These are phyloP conservation scores for Phrynocephalus versicolor DNA, from an alignment of 2,113 vertebrate species.

Conservation along the genomic window DNA sequence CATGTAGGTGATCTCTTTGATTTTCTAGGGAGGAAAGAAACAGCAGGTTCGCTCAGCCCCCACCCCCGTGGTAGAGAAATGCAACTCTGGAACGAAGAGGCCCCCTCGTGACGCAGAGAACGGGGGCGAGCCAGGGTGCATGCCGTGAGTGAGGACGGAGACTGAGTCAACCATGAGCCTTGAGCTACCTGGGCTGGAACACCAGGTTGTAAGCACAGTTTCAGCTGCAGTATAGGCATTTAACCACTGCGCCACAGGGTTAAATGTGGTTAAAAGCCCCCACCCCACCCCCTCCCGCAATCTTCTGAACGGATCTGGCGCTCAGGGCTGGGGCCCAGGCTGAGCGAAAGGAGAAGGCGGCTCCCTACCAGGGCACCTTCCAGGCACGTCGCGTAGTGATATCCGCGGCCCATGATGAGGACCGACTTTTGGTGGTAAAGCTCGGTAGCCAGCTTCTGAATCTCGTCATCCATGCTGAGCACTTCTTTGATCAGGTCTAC, in stretches of 20 bases:
- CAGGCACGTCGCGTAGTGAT: slow-evolving; percentile 95
- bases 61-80: too few relatives aligned
- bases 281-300: too few relatives aligned
- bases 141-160: neutral
- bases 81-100: neutral
- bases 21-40: slow-evolving; percentile 83
- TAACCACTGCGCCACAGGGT: too few relatives aligned
- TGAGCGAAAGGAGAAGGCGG: neutral
- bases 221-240: too few relatives aligned
- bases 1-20: slow-evolving; percentile 99
- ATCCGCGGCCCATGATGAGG: slow-evolving; percentile 97
- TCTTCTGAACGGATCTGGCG: accelerated
- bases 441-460: slow-evolving; percentile 91
- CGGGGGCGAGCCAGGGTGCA: too few relatives aligned
- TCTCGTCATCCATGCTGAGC: slow-evolving; percentile 94
- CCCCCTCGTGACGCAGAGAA: neutral
- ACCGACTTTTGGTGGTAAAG: slow-evolving; percentile 98
- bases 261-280: too few relatives aligned
- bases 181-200: too few relatives aligned
- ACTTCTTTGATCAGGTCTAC: slow-evolving; percentile 96
- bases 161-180: too few relatives aligned
- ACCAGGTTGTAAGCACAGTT: too few relatives aligned
- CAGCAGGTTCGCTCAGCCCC: neutral
- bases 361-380: slow-evolving; percentile 92
- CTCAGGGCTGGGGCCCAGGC: neutral